phyloP scores from a whole-genome alignment of 1,140 invertebrate species.

The Melitaea cinxia region DNA sequence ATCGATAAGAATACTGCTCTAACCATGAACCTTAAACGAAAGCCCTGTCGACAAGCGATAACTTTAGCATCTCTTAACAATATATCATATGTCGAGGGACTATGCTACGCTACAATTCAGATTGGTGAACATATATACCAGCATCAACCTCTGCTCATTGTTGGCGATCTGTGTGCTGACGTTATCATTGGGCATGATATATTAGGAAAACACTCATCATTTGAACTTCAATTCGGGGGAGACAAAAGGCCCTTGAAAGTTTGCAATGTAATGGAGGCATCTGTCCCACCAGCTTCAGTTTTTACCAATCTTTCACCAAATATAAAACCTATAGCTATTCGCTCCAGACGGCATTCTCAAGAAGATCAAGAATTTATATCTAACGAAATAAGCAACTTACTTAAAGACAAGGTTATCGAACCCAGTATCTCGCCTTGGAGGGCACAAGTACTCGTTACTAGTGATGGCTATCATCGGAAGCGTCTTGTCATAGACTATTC shows the following conservation, averaged over 20 bases:
- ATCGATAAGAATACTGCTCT: slow-evolving; percentile 17
- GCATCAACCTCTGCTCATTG: slow-evolving; percentile 27
- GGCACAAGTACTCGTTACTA: too few relatives aligned
- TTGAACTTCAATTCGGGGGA: neutral
- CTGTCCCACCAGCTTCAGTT: neutral
- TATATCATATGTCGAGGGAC: slow-evolving; percentile 18
- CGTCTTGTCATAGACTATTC: too few relatives aligned
- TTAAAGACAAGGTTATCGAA: slow-evolving; percentile 29
- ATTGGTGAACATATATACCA: slow-evolving; percentile 33
- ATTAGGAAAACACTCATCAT: neutral
- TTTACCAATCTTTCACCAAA: neutral
- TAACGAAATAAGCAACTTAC: slow-evolving; percentile 26
- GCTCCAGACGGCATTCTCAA: neutral
- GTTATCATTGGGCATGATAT: slow-evolving; percentile 34
- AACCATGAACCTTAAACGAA: slow-evolving; percentile 19
- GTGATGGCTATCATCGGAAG: too few relatives aligned
- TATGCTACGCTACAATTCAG: slow-evolving; percentile 27
- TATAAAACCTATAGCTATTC: neutral
- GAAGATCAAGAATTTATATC: slow-evolving; percentile 24
- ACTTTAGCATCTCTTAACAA: slow-evolving; percentile 32
- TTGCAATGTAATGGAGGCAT: neutral
- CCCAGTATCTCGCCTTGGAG: slow-evolving; percentile 21
- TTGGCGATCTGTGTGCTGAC: slow-evolving; percentile 39
- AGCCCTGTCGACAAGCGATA: slow-evolving; percentile 26
- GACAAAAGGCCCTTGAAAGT: neutral